Base-by-base conservation (phyloP, 1,140 invertebrate species). In the Pogonomyrmex barbatus region DNA sequence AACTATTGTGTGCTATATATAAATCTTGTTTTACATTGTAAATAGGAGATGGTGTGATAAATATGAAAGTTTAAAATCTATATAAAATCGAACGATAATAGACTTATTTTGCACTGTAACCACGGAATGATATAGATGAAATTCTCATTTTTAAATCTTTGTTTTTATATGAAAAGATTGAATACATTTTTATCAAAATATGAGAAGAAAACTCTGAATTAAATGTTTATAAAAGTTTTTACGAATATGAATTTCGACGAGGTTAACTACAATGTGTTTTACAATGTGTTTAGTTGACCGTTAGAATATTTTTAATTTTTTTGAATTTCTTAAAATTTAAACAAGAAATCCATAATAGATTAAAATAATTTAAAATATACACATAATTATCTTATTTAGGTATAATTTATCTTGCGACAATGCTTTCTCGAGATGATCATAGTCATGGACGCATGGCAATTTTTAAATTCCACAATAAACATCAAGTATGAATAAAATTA, bases 401-500 rank as follows among this genome's bases (percentile, higher is more conserved):
- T n/a, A 58, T 17, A 52, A 36, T n/a, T 24, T 24, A 0, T 24
- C 1, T 24, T 24, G 5, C 12, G 33, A 92, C 47, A 54, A 93
- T 93, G 92, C 91, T 90, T 77, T 90, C 86, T 42, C 70, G 86
- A 75, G 91, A 93, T 39, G 54, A 54, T 58, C 62, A 79, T 4
- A 58, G 65, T 1, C 79, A 84, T 8, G 77, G 70, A 52, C 92
- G 92, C n/a, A 88, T 91, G 68, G 77, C 90, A 30, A 89, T 86
- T 67, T 93, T 93, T 77, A 93, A 93, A 85, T 91, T 90, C 56
- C 85, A 88, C 68, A 85, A 84, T 33, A 93, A 88, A 79, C 89
- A 88, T 60, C 92, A 93, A 42, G 87, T 92, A 24, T 54, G 6
- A 56, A 47, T 24, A 14, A 47, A 62, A 65, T 68, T 79, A 9